Conservation (phyloP, 35 echinoderm and acorn worm genomes). For the Amphiura filiformis region DNA sequence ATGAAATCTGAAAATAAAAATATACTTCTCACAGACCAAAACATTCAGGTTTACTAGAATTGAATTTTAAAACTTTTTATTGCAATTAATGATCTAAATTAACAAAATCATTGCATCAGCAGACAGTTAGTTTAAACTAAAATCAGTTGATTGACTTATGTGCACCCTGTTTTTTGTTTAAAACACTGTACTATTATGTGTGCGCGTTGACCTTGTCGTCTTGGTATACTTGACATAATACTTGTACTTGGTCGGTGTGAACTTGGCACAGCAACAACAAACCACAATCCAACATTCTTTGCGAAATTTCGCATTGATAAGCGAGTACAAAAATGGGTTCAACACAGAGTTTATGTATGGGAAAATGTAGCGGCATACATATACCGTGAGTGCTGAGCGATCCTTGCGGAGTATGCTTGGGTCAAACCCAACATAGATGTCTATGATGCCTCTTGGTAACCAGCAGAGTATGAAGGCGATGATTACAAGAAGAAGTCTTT, state of each 20-base stretch:
- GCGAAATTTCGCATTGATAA: slow-evolving; percentile 84
- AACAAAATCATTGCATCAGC: no score
- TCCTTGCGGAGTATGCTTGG: not conserved
- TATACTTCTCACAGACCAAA: no score
- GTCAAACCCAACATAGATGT: slow-evolving; percentile 56
- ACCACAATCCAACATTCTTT: slow-evolving; percentile 54
- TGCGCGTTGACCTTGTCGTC: not conserved
- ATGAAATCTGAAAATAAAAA: no score
- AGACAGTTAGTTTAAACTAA: no score
- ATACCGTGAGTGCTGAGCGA: not conserved
- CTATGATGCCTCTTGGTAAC: slow-evolving; percentile 76
- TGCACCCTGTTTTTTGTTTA: not conserved
- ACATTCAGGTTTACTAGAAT: no score
- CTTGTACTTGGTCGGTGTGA: not conserved
- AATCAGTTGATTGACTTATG: no score
- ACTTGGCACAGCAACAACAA: not conserved
- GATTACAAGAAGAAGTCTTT: slow-evolving; percentile 88
- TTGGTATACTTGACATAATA: not conserved
- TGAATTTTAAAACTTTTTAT: no score
- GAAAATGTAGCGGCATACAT: slow-evolving; percentile 63
- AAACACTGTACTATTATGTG: not conserved
- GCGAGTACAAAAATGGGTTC: slow-evolving; percentile 88
- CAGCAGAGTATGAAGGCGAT: slow-evolving; percentile 81
- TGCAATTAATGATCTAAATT: no score
- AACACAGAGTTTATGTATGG: slow-evolving; percentile 93